Percentiles rank a stretch among this genome's conserved stretches.
Evolutionary conservation across 2,888 invertebrate genomes (phyloP).

Genomic region (Zygaena filipendulae): DNA sequence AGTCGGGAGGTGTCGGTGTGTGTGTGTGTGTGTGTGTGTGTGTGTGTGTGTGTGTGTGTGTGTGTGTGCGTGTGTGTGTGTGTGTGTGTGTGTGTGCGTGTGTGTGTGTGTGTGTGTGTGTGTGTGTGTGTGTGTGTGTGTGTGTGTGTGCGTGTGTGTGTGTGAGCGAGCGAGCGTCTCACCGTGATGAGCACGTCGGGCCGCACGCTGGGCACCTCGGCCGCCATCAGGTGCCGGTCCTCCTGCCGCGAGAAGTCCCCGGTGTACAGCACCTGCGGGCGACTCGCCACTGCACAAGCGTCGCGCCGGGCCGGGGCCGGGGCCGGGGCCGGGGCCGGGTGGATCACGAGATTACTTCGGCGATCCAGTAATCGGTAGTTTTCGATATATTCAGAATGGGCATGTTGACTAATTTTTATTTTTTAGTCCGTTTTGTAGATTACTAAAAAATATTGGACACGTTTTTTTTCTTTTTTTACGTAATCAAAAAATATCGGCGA

Average conservation of each 20-base stretch:
- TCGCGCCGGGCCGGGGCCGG: too few relatives aligned
- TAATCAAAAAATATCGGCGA: too few relatives aligned
- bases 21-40: slow-evolving; percentile 3
- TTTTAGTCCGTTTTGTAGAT: too few relatives aligned
- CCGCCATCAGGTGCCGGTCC: slow-evolving; percentile 99
- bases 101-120: slow-evolving; percentile 4
- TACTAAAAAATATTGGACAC: too few relatives aligned
- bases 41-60: slow-evolving; percentile 3
- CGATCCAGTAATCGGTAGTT: too few relatives aligned
- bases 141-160: slow-evolving; percentile 3
- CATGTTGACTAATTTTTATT: too few relatives aligned
- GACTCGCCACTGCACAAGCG: too few relatives aligned
- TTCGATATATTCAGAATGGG: too few relatives aligned
- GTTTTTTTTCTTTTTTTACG: too few relatives aligned
- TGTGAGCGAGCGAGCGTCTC: too few relatives aligned
- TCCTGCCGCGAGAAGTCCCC: slow-evolving; percentile 99
- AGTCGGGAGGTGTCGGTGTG: slow-evolving; percentile 2
- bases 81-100: slow-evolving; percentile 4
- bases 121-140: slow-evolving; percentile 5
- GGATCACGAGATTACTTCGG: too few relatives aligned
- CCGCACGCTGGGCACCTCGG: slow-evolving; percentile 95
- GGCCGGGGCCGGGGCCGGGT: too few relatives aligned
- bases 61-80: slow-evolving; percentile 3
- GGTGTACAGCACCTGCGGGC: slow-evolving; percentile 91
- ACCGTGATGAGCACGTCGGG: slow-evolving; percentile 97